Base-by-base conservation (phyloP, 2,113 vertebrate genomes). In the Oplegnathus fasciatus region DNA sequence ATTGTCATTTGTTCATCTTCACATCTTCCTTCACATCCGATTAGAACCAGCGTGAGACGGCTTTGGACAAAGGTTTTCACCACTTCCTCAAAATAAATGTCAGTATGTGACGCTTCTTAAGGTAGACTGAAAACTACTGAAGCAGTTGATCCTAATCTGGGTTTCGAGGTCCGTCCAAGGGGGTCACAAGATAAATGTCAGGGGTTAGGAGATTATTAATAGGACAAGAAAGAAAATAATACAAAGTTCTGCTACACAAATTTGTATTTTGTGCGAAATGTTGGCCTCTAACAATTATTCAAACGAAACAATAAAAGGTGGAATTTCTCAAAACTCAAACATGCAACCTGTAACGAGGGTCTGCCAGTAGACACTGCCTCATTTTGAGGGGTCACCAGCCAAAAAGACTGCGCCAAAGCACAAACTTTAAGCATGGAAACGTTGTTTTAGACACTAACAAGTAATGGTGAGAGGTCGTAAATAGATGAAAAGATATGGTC, bases 1-100 rank as follows among this genome's bases (percentile, higher is more conserved):
- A 58, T 75, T 71, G 37, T 58, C 52, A 37, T 66, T 14, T 84
- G 58, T 78, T 73, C 76, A 46, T 66, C 42, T 54, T 65, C 40
- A 30, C 58, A 30, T 66, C 40, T 30, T 57, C 22, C 28, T 9
- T 64, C 1, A 42, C 46, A 64, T 75, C 30, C 28, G 60, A 26
- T 67, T 14, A 22, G 22, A 48, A 40, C 20, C 17, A 4, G 24
- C 9, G 26, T 7, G 9, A 57, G 18, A 58, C 0, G 18, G 24
- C 6, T 66, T 34, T 52, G 37, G 20, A 14, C 5, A 18, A 28
- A 32, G 22, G 18, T 50, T 64, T 65, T 75, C 48, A 48, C 6
- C 37, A 17, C 32, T 66, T 58, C n/a, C 11, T 10, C 34, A 24
- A 65, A 40, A 65, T 65, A 22, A 2, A 32, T 22, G 15, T 18